Base-by-base conservation (phyloP, 64 coral and sea anemone species). In the Actinia tenebrosa region DNA sequence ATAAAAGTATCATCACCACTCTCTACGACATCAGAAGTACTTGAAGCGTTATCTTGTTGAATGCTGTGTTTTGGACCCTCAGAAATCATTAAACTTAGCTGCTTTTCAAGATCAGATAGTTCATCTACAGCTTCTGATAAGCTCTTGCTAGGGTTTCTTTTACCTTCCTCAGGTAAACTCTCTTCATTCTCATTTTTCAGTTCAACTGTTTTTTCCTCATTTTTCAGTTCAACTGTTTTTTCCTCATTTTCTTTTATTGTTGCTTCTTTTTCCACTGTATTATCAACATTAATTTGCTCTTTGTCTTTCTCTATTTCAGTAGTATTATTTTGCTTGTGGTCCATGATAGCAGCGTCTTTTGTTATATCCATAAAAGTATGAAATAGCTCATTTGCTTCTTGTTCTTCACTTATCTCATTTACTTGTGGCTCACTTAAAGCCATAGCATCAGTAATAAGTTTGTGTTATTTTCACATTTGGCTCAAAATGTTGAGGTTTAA, bases 281-380 rank as follows among this genome's bases (percentile, higher is more conserved):
- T 19, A 23, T 23, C 3, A 7, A 66, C 4, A 23, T 17, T 83
- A 16, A 4, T 84, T 50, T 50, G 47, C 66, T 18, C 44, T 19
- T 30, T 16, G 7, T 47, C 80, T 44, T 16, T 3, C 16, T 79
- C 77, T 56, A 37, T 42, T 47, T 85, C 45, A 22, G 17, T 11
- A 50, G 16, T 13, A 43, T 64, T 63, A 5, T 98, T 91, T 52
- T 86, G 60, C 45, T 93, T 42, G 23, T 72, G 77, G 84, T 83
- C 77, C 69, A 42, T 75, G 9, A 75, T 75, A 75, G 69, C 23
- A 16, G 25, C 10, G 22, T 75, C 26, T 77, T 87, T 85, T 47
- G 89, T 90, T 88, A 99, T 95, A 77, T 99, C 93, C 93, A 99
- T 99, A 27, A 99, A 95, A n/a, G 90, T 90, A 71, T 95, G 45